These are phyloP conservation scores for Meta bourneti DNA, from an alignment of 2,888 invertebrate species.

Conservation along the genomic window DNA sequence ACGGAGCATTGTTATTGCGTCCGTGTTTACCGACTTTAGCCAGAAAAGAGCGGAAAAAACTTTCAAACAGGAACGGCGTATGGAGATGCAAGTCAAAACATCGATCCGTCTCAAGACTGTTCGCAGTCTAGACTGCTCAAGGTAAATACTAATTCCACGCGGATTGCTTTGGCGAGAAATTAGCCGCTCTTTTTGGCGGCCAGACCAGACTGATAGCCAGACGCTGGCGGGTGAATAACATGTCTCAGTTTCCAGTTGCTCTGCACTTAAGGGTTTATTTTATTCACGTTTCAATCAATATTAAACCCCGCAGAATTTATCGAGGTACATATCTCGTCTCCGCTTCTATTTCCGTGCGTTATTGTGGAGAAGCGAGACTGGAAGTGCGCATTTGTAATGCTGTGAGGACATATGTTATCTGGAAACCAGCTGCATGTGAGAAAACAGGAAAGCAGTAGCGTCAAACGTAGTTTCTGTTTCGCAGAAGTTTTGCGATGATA, in stretches of 20 bases:
- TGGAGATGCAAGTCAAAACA: constrained; percentile 4
- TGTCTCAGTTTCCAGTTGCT: constrained; percentile 10
- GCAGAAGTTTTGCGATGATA: too few relatives aligned
- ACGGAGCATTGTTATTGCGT: too few relatives aligned
- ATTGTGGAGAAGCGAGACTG: too few relatives aligned
- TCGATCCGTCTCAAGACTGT: constrained; percentile 34
- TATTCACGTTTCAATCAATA: not conserved
- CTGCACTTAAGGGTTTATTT: not conserved
- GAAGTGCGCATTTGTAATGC: too few relatives aligned
- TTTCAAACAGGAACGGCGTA: too few relatives aligned
- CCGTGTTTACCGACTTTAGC: too few relatives aligned
- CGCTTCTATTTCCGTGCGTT: not conserved
- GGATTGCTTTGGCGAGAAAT: constrained; percentile 38
- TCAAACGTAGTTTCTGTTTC: too few relatives aligned
- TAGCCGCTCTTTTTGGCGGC: constrained; percentile 34
- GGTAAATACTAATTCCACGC: constrained; percentile 43
- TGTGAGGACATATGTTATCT: too few relatives aligned
- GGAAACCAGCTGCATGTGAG: too few relatives aligned
- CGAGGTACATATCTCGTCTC: not conserved
- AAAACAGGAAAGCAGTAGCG: too few relatives aligned
- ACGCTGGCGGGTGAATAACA: constrained; percentile 45
- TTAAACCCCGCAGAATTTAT: not conserved
- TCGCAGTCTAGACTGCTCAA: constrained; percentile 58
- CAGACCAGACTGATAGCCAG: constrained; percentile 44
- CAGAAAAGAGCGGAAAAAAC: too few relatives aligned